phyloP scores from a whole-genome alignment of 2,888 invertebrate genomes.

The Troides helena region DNA sequence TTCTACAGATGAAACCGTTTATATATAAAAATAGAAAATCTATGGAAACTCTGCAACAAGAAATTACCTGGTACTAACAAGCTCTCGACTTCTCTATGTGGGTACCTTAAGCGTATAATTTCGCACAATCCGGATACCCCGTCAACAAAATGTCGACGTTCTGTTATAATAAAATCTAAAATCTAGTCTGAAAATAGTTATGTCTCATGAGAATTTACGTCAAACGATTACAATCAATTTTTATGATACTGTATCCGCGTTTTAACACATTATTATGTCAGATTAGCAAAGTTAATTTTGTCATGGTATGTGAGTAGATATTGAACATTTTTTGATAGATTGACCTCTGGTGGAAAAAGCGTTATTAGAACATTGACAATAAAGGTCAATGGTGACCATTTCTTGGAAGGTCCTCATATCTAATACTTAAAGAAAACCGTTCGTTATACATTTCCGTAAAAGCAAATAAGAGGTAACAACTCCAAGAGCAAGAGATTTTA shows the following conservation, averaged over 20 bases:
- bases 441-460: too few relatives aligned
- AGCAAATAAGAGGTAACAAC: too few relatives aligned
- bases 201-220: not conserved
- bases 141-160: not conserved
- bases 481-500: too few relatives aligned
- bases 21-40: not conserved
- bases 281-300: not conserved
- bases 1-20: not conserved
- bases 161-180: not conserved
- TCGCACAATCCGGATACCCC: not conserved
- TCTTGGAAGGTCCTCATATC: too few relatives aligned
- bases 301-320: not conserved
- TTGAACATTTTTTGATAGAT: too few relatives aligned
- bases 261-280: slow-evolving; percentile 1
- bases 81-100: not conserved
- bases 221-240: slow-evolving; percentile 1
- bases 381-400: too few relatives aligned
- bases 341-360: too few relatives aligned
- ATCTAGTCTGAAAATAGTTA: not conserved
- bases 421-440: too few relatives aligned
- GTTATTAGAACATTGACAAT: too few relatives aligned
- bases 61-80: not conserved
- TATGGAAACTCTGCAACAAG: not conserved
- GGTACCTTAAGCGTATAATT: not conserved
- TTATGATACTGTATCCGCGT: not conserved